Base-by-base conservation (phyloP, 2,113 vertebrate species). In the Mobula hypostoma region DNA sequence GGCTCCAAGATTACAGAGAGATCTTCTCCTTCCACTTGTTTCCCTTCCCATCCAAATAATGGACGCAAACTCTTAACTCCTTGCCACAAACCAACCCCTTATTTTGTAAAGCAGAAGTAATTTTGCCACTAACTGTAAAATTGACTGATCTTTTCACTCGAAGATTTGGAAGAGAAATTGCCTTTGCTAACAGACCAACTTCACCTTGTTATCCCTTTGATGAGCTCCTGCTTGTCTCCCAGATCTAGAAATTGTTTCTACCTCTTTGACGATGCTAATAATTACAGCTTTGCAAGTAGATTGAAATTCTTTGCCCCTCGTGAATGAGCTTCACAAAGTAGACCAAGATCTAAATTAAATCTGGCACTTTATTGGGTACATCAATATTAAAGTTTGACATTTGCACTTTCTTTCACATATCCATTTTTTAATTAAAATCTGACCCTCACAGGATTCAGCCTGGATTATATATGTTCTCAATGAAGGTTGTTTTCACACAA, bases 281-380 rank as follows among this genome's bases (percentile, higher is more conserved):
- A 93, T 93, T 93, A 76, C 70, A 93, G 91, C 32, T 93, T 93
- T 93, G 68, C 91, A 74, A 93, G n/a, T 74, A 76, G 70, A 93
- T 93, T 56, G 91, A 74, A 93, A 93, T 93, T 48, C 36, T 48
- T 40, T 14, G 40, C 76, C 91, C 91, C 91, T 29, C 56, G 91
- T 7, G 91, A 74, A 56, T 74, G 70, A 93, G 70, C 70, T 56
- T 48, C 48, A 56, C 91, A 93, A 93, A 91, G 36, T 70, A 70
- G 88, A 91, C 88, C 19, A 40, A 74, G 68, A 93, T 93, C 91
- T 74, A 74, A 93, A 93, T 93, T 93, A 74, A 93, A 93, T 56
- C 70, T 93, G 91, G 68, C 91, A 93, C 90, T 72, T 92, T 72
- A 92, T 72, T 92, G 90, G 90, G 90, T n/a, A 91, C 63, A 70